Base-by-base conservation (phyloP, 2,888 invertebrate species). In the Xestia xanthographa region DNA sequence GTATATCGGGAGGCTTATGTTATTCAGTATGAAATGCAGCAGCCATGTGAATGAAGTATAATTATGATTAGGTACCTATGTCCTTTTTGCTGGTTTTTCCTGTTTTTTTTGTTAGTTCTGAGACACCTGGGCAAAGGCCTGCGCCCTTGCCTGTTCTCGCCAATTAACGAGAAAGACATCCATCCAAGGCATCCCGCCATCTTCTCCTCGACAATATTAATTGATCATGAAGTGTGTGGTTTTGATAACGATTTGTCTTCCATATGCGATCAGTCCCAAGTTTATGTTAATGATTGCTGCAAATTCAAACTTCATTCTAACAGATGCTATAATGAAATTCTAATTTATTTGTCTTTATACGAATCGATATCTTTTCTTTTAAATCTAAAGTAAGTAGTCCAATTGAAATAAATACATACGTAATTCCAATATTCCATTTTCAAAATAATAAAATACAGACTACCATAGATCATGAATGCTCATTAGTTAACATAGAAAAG, bases 401-500 rank as follows among this genome's bases (percentile, higher is more conserved):
- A 58, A 62, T 62, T 29, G 0, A n/a, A 76, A 60, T 75, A 29
- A 60, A 62, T 62, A 34, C 29, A 75, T 50, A 50, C 9, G 1
- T n/a, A 34, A 5, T 29, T 48, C 8, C 6, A 1, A 22, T 22
- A 41, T n/a, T 43, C 1, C 20, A 17, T 73, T 58, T 58, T 60
- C 2, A 17, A 22, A 29, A 38, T 34, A 26, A 12, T 26, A 29
- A 48, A 22, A 3, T 26, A 29, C 12, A 17, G 2, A 9, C n/a
- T 29, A 8, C 50, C 43, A 43, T 53, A 62, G 41, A 62, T 43
- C 65, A 77, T 45, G 17, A 45, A 8, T 17, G 8, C 20, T 5
- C 62, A 79, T 58, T 50, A 70, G 2, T 79, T 70, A 43, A 5
- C 77, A 58, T 65, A 65, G 56, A 58, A 50, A 68, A 60, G 45